phyloP scores from a whole-genome alignment of 2,888 invertebrate genomes.

The Bombylius discolor region DNA sequence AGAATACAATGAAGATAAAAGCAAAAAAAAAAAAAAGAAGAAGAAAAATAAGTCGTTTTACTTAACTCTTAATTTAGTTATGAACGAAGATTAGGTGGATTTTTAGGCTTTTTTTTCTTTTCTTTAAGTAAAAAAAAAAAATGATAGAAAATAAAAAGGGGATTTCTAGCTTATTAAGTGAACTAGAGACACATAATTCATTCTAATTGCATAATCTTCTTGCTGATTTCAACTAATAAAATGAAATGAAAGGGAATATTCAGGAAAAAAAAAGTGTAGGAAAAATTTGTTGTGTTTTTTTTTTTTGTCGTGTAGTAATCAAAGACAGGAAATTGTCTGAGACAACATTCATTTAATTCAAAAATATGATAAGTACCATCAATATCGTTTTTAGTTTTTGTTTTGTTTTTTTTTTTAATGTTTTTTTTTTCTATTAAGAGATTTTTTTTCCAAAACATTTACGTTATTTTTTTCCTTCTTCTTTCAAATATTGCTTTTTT shows the following conservation, averaged over 20 bases:
- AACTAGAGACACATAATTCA: slow-evolving; percentile 6
- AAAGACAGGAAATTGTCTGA: not conserved
- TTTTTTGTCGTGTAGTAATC: not conserved
- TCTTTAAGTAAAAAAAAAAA: not conserved
- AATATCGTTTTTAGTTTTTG: too few relatives aligned
- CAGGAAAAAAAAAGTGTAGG: not conserved
- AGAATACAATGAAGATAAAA: not conserved
- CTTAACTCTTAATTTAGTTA: slow-evolving; percentile 19
- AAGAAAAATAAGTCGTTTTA: slow-evolving; percentile 8
- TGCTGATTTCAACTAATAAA: not conserved
- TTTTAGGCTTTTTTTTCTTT: not conserved
- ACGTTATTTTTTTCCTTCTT: too few relatives aligned
- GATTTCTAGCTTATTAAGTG: slow-evolving; percentile 6
- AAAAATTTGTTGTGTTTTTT: too few relatives aligned
- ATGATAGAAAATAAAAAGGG: slow-evolving; percentile 1
- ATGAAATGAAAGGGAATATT: not conserved
- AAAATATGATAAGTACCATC: too few relatives aligned
- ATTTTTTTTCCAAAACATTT: too few relatives aligned
- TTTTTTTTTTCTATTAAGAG: too few relatives aligned
- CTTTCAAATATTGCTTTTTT: too few relatives aligned
- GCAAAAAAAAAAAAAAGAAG: not conserved
- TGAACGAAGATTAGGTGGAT: slow-evolving; percentile 12
- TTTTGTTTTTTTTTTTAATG: too few relatives aligned
- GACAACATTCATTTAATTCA: not conserved
- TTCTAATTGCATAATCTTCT: not conserved